phyloP scores from a whole-genome alignment of 2,888 invertebrate genomes.

The Agonopterix subpropinquella region DNA sequence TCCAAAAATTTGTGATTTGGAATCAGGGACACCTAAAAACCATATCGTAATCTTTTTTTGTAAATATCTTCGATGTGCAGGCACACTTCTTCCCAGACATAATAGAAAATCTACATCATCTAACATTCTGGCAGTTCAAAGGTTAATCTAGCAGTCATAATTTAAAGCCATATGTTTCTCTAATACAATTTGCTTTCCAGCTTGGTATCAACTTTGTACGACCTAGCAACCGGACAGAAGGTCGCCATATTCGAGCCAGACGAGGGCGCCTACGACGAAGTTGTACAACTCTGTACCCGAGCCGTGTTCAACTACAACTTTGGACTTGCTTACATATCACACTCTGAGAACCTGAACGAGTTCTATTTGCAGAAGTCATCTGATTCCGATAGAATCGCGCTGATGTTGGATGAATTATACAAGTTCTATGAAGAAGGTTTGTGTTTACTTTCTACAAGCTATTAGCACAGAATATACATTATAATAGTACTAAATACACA shows the following conservation, averaged over 20 bases:
- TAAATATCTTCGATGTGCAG: too few species aligned
- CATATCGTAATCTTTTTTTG: too few species aligned
- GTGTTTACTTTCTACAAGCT: constrained; percentile 1
- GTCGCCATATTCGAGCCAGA: constrained; percentile 69
- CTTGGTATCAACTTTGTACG: constrained; percentile 79
- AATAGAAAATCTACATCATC: too few species aligned
- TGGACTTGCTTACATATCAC: constrained; percentile 74
- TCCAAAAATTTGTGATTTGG: too few species aligned
- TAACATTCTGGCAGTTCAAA: too few species aligned
- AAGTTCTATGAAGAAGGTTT: constrained; percentile 66
- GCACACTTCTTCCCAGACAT: too few species aligned
- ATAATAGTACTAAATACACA: too few species aligned
- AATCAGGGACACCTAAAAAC: too few species aligned
- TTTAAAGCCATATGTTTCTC: too few species aligned
- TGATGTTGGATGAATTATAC: constrained; percentile 77
- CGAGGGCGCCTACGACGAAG: constrained; percentile 68
- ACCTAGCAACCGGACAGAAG: constrained; percentile 59
- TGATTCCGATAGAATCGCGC: constrained; percentile 65
- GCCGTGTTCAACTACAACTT: constrained; percentile 78
- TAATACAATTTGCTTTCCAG: constrained; percentile 52
- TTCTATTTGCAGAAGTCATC: constrained; percentile 77
- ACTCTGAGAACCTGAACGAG: constrained; percentile 73
- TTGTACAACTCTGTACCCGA: constrained; percentile 75
- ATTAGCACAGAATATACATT: too few species aligned
- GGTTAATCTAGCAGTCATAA: too few species aligned